Conservation (phyloP, 2,113 vertebrate species). For the Steatornis caripensis region DNA sequence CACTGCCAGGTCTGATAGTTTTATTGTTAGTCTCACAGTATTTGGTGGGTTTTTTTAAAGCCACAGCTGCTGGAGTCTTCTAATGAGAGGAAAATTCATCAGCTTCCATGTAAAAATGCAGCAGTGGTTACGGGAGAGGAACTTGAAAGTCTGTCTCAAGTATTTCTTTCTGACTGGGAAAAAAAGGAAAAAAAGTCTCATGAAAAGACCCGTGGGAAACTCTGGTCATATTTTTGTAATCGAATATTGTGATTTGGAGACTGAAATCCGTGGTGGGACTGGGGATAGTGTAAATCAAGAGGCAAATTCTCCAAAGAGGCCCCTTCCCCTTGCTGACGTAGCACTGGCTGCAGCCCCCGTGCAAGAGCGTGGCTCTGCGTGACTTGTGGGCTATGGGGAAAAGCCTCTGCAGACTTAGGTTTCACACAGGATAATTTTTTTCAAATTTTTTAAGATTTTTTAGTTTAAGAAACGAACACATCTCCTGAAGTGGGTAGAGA, state of each 20-base stretch:
- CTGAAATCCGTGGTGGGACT: background rate
- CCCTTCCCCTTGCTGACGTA: background rate
- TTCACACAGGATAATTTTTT: background rate
- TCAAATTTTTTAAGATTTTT: too few species aligned
- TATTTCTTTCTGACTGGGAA: background rate
- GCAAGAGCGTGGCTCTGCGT: background rate
- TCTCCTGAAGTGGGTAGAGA: background rate
- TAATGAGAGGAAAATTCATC: background rate
- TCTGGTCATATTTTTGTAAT: background rate
- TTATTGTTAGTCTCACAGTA: background rate
- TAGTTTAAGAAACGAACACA: background rate
- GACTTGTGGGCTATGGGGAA: too few species aligned
- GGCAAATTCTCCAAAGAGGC: background rate
- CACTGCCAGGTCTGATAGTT: background rate
- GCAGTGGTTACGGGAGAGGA: background rate
- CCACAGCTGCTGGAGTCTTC: background rate
- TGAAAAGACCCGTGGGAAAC: background rate
- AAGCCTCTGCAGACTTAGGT: background rate
- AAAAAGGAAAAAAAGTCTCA: background rate
- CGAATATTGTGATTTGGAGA: background rate
- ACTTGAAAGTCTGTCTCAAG: background rate
- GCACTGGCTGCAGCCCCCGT: background rate
- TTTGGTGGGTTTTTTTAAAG: constrained; percentile 1
- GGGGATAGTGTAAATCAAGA: background rate
- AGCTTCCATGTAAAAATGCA: background rate